Evolutionary conservation across 2,888 invertebrate species (phyloP).

Genomic region (Atrina japonica): DNA sequence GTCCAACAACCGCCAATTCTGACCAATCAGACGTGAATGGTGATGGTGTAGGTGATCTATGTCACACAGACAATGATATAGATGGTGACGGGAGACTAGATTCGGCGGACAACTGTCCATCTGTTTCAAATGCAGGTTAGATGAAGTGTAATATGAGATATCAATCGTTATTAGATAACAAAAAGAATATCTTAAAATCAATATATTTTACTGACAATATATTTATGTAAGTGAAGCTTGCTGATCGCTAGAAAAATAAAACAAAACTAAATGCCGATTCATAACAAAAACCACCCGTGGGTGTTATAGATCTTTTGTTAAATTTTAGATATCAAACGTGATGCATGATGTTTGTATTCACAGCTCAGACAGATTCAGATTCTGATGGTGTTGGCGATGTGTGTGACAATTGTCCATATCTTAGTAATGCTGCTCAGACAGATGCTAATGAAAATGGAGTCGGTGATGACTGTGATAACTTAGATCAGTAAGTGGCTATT

Average conservation of each 20-base stretch:
- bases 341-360: too few relatives aligned
- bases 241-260: too few relatives aligned
- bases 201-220: too few relatives aligned
- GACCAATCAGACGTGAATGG: constrained; percentile 74
- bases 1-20: constrained; percentile 51
- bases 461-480: constrained; percentile 84
- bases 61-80: constrained; percentile 58
- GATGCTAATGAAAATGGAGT: constrained; percentile 91
- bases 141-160: background rate
- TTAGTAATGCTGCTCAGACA: constrained; percentile 84
- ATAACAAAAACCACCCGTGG: too few relatives aligned
- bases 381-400: constrained; percentile 87
- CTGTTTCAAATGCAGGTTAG: constrained; percentile 80
- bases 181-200: too few relatives aligned
- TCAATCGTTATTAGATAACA: too few relatives aligned
- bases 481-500: constrained; percentile 63
- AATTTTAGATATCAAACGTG: too few relatives aligned
- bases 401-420: constrained; percentile 90
- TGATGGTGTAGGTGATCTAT: constrained; percentile 61
- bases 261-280: too few relatives aligned
- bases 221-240: too few relatives aligned
- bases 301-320: too few relatives aligned
- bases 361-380: constrained; percentile 77
- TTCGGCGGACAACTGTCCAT: constrained; percentile 92
- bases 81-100: constrained; percentile 85